These are phyloP conservation scores for Clepsis dumicolana DNA, from an alignment of 2,888 invertebrate species.

Conservation along the genomic window DNA sequence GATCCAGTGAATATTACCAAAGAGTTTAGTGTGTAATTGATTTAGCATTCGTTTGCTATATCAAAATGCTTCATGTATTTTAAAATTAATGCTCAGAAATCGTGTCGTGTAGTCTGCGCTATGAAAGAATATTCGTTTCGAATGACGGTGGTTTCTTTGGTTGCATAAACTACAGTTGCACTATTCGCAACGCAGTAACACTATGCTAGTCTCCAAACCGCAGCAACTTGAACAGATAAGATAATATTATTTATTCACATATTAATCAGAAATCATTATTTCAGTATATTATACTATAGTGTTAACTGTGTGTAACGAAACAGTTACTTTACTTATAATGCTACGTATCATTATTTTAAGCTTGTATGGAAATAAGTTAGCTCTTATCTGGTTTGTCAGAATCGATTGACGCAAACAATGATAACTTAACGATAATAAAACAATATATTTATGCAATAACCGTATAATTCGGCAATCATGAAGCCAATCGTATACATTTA, in stretches of 20 bases:
- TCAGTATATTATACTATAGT: conserved; percentile 47
- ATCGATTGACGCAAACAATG: conserved; percentile 61
- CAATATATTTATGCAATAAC: conserved; percentile 50
- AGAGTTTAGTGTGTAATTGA: conserved; percentile 64
- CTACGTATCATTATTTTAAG: conserved; percentile 63
- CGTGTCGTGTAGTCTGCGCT: conserved; percentile 55
- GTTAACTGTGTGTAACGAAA: conserved; percentile 56
- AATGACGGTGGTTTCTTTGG: conserved; percentile 33
- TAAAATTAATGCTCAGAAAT: conserved; percentile 57
- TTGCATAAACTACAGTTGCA: conserved; percentile 36
- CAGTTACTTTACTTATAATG: conserved; percentile 56
- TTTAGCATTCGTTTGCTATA: conserved; percentile 59
- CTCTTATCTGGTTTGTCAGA: conserved; percentile 55
- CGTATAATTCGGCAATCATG: conserved; percentile 34
- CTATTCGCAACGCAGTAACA: conserved; percentile 21
- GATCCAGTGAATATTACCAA: conserved; percentile 81
- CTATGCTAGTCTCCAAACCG: conserved; percentile 76
- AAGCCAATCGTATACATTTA: conserved; percentile 42
- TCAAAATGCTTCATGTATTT: conserved; percentile 58
- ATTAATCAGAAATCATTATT: conserved; percentile 60
- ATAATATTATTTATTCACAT: conserved; percentile 70
- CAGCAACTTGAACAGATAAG: conserved; percentile 68
- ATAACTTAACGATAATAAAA: conserved; percentile 53
- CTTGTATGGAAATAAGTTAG: conserved; percentile 49
- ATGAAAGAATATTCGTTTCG: conserved; percentile 46